Conservation (phyloP, 2,113 vertebrate species). For the Hemibagrus wyckioides region DNA sequence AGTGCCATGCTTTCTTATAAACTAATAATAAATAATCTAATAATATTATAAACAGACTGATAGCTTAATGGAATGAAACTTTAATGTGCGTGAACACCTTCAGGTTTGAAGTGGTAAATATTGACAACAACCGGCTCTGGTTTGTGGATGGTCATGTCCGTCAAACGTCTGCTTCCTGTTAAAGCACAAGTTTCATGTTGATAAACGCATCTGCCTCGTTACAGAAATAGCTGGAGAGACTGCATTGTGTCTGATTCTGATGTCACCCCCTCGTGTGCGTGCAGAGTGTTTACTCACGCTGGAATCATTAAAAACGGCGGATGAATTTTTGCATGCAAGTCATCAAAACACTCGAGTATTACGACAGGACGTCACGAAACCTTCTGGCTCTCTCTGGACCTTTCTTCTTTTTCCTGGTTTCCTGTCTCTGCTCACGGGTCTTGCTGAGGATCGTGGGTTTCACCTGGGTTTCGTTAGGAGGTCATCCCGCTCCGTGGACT, state of each 20-base stretch:
- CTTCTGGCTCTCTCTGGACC: not conserved
- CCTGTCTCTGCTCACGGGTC: not conserved
- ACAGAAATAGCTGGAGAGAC: not conserved
- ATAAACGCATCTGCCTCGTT: not conserved
- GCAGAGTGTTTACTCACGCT: not conserved
- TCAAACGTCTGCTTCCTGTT: not conserved
- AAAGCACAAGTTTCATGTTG: not conserved
- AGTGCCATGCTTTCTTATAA: not conserved
- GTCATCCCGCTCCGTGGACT: not conserved
- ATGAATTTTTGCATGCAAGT: not conserved
- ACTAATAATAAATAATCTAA: not conserved
- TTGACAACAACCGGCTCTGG: not conserved
- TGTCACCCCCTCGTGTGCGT: not conserved
- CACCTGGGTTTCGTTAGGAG: slow-evolving; percentile 6
- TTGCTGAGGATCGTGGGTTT: not conserved
- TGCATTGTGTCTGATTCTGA: not conserved
- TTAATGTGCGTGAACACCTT: not conserved
- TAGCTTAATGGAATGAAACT: not conserved
- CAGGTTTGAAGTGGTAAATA: not conserved
- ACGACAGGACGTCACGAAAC: not conserved
- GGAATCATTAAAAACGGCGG: slow-evolving; percentile 17
- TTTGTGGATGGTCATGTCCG: not conserved
- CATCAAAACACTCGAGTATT: slow-evolving; percentile 17
- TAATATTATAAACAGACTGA: not conserved
- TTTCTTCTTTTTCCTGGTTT: slow-evolving; percentile 10